Evolutionary conservation across 2,797 vertebrate genomes (phyloP).

Genomic region (Caiman crocodilus): DNA sequence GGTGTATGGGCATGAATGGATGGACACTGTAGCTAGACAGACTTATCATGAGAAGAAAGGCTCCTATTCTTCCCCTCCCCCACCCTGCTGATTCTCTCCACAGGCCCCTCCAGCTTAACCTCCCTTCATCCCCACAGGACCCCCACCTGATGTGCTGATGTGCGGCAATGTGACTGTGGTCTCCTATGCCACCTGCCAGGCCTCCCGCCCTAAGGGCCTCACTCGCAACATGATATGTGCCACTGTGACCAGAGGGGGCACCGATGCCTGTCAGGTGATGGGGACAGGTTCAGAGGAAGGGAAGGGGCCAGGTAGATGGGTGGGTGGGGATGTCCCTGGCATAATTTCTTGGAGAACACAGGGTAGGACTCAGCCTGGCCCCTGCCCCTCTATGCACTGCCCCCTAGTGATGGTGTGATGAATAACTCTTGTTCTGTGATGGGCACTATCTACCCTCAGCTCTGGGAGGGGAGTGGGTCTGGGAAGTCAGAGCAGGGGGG

Average conservation of each 20-base stretch:
- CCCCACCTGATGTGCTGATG: not conserved
- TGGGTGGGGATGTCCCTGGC: not conserved
- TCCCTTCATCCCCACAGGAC: not conserved
- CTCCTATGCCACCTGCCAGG: not conserved
- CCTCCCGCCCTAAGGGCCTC: not conserved
- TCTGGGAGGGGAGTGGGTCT: not conserved
- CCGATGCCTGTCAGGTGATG: not conserved
- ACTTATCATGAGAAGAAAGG: too few species aligned
- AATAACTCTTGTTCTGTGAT: too few species aligned
- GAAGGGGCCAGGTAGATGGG: not conserved
- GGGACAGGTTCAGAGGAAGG: too few species aligned
- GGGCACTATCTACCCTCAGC: too few species aligned
- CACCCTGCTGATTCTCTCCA: accelerated
- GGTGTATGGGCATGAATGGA: not conserved
- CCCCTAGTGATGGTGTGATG: too few species aligned
- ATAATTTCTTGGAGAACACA: too few species aligned
- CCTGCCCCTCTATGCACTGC: too few species aligned
- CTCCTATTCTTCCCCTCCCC: not conserved
- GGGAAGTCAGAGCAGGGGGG: too few species aligned
- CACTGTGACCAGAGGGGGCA: not conserved
- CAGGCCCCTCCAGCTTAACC: not conserved
- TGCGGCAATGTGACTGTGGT: not conserved
- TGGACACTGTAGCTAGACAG: too few species aligned
- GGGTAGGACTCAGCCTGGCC: too few species aligned
- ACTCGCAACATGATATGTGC: not conserved